Evolutionary conservation across 1,140 invertebrate genomes (phyloP), one percentile per base, ranked within the genome.

Genomic region (Bombus haemorrhoidalis): DNA sequence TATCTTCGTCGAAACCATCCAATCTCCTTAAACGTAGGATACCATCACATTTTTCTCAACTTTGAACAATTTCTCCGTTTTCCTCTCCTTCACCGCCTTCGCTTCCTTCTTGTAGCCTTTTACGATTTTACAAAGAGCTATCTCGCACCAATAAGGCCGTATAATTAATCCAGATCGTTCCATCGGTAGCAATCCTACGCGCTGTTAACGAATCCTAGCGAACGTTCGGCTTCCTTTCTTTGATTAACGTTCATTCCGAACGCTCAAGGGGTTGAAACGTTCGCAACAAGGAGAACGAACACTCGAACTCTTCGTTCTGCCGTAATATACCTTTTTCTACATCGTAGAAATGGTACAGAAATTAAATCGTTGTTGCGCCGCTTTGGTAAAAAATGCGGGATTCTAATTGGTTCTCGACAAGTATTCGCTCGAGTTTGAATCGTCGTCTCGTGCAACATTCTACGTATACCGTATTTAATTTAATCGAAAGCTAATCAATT

Each of bases 131-230:
- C 47, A 53, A 53, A 53, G 47, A 53, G 47, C 47, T 53, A 53
- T 53, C 18, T 53, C 25, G 12, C 28, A 13, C 25, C 25, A 28
- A 59, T 59, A 53, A 53, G 18, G 15, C 22, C 6, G 12, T 18
- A 18, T 41, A 77, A 77, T 59, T 64, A 77, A 62, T 77, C 41
- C n/a, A 64, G 41, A 77, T 77, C 53, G 13, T 32, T 47, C 18
- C 3, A 22, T 41, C 8, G 75, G 28, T 32, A 64, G 41, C 57
- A 64, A 41, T 77, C 37, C 41, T 64, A 8, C 8, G 18, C 15
- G 37, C 25, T 32, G 57, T 32, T 62, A 77, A 62, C 53, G 62
- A 62, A 37, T 32, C 47, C 41, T 18, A 6, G 41, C 15, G 22
- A 62, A n/a, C 25, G 57, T 39, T 41, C 34, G 6, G n/a, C 34